These are phyloP conservation scores for Callorhinus ursinus DNA, from an alignment of 2,113 vertebrate genomes.

Conservation along the genomic window DNA sequence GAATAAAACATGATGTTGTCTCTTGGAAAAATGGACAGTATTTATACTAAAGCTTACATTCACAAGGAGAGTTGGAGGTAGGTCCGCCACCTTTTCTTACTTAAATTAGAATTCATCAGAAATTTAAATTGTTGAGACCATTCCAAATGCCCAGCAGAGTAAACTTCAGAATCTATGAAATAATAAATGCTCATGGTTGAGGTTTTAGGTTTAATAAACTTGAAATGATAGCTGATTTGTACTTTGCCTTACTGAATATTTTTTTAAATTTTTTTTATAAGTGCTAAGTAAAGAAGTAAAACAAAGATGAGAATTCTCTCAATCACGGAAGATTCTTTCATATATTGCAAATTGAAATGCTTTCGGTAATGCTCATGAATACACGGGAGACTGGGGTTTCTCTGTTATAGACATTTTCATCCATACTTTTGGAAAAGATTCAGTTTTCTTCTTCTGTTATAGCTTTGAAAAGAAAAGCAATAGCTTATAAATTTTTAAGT, in stretches of 20 bases:
- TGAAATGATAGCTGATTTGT: not conserved
- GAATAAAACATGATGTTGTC: not conserved
- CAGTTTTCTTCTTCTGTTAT: not conserved
- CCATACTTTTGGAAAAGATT: not conserved
- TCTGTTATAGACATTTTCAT: not conserved
- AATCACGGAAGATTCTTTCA: not conserved
- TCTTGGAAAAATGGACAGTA: not conserved
- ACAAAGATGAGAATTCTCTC: not conserved
- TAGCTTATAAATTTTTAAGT: not conserved
- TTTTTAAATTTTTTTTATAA: not conserved
- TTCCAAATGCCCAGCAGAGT: not conserved
- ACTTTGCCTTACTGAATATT: not conserved
- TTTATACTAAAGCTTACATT: not conserved
- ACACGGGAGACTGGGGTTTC: not conserved
- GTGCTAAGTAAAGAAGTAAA: not conserved
- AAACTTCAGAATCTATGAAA: not conserved
- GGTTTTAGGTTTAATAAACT: not conserved
- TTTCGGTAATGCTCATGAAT: not conserved
- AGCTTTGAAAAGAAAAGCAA: not conserved
- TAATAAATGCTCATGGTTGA: not conserved
- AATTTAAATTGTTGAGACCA: not conserved
- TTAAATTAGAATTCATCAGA: not conserved
- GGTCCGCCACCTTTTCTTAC: not conserved
- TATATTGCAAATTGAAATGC: not conserved
- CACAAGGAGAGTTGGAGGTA: not conserved